These are phyloP conservation scores for Chirona hameri DNA, from an alignment of 2,888 invertebrate species.

Conservation along the genomic window DNA sequence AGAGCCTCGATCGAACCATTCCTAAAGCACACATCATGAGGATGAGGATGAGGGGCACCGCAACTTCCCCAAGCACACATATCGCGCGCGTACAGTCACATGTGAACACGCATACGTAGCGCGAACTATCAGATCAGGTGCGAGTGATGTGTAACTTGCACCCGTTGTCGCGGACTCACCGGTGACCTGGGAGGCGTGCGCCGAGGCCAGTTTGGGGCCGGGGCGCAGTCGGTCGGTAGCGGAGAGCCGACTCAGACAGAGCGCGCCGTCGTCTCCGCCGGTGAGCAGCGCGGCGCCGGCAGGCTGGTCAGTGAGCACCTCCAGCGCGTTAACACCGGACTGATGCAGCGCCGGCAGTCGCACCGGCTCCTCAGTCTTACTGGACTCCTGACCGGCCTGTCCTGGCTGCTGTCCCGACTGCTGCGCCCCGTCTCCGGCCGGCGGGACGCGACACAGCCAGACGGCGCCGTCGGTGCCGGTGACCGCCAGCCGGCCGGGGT, in stretches of 20 bases:
- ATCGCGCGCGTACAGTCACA: too few relatives aligned
- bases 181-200: neutral
- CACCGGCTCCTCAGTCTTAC: neutral
- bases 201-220: neutral
- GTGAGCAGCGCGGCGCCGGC: neutral
- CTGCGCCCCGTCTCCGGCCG: neutral
- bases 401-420: neutral
- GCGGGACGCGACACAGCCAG: neutral
- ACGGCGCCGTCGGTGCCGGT: neutral
- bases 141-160: neutral
- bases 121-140: neutral
- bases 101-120: neutral
- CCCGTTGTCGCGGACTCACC: neutral
- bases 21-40: too few relatives aligned
- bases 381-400: neutral
- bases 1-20: too few relatives aligned
- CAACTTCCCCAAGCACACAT: too few relatives aligned
- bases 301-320: neutral
- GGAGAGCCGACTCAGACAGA: neutral
- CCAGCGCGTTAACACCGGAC: slow-evolving; percentile 2
- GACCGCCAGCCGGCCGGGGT: neutral
- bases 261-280: neutral
- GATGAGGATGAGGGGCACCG: too few relatives aligned
- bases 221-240: neutral
- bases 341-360: neutral